Evolutionary conservation across 2,888 invertebrate species (phyloP), one percentile per base, ranked within the genome.

Genomic region (Cylloceria caligata): DNA sequence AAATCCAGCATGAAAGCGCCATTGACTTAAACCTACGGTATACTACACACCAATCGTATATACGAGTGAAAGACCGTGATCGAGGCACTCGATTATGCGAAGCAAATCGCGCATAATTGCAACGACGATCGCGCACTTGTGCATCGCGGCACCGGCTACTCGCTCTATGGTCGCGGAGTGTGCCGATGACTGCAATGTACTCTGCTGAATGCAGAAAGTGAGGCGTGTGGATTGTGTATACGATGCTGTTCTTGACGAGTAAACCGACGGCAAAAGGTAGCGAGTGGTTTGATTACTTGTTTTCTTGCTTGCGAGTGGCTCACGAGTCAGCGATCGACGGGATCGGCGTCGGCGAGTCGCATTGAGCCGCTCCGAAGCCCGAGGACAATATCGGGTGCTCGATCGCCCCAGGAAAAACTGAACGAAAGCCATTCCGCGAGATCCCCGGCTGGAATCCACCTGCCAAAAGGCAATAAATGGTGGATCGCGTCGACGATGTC

Each of bases 391-490:
- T 85, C 82, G 80, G 80, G 65, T 76, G 68, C 84, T 79, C 42
- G 49, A 84, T 83, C 81, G 85, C 84, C 84, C 62, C 71, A 81
- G 85, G 87, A 86, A 84, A 84, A 85, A 80, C 65, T 68, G 55
- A 76, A 85, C 85, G 83, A 85, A 82, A 87, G 83, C 83, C 81
- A 84, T 81, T 69, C 79, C 30, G 47, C 72, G 47, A 68, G 65
- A 24, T 55, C 67, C 55, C 34, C 73, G 64, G 47, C 34, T 62
- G 64, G 75, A 80, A 77, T 83, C 81, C 87, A 88, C 86, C 88
- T 89, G 87, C 87, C 86, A 84, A 87, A 87, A 80, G 83, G 86
- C 84, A 85, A 86, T 87, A 86, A 88, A 86, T 80, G 84, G 67
- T 68, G 75, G 84, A 86, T 85, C 83, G 87, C 68, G 55, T 67